Conservation (phyloP, 2,797 vertebrate species). For the Leptodactylus fallax region DNA sequence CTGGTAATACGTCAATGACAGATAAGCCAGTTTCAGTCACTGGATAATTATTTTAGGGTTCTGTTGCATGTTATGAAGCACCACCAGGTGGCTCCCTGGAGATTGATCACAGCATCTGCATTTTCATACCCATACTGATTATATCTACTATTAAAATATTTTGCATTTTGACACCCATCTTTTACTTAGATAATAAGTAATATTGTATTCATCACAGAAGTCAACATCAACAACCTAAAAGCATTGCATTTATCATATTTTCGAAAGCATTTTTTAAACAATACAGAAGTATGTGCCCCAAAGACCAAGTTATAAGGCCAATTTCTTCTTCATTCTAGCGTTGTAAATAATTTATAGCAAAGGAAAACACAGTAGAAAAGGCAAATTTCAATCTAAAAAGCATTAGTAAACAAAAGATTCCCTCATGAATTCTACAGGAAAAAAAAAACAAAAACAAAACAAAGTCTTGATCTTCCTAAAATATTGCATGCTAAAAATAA, state of each 20-base stretch:
- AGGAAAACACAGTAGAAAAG: slow-evolving; percentile 1
- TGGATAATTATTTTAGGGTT: background rate
- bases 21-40: background rate
- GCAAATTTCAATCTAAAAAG: slow-evolving; percentile 12
- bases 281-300: background rate
- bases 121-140: background rate
- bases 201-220: background rate
- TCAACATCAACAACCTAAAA: background rate
- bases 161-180: background rate
- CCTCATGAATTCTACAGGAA: slow-evolving; percentile 7
- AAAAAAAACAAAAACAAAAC: background rate
- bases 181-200: no score
- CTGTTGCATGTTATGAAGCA: background rate
- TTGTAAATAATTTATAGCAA: slow-evolving; percentile 7
- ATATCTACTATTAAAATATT: background rate
- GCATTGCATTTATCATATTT: background rate
- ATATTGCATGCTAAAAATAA: slow-evolving; percentile 28
- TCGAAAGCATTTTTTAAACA: background rate
- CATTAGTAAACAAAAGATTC: slow-evolving; percentile 35
- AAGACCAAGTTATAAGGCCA: slow-evolving; percentile 16
- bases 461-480: background rate
- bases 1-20: background rate
- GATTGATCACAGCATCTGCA: background rate
- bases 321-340: slow-evolving; percentile 8
- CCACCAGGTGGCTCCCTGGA: background rate